phyloP scores from a whole-genome alignment of 23 tunicate genomes.

The Trididemnum miniatum region DNA sequence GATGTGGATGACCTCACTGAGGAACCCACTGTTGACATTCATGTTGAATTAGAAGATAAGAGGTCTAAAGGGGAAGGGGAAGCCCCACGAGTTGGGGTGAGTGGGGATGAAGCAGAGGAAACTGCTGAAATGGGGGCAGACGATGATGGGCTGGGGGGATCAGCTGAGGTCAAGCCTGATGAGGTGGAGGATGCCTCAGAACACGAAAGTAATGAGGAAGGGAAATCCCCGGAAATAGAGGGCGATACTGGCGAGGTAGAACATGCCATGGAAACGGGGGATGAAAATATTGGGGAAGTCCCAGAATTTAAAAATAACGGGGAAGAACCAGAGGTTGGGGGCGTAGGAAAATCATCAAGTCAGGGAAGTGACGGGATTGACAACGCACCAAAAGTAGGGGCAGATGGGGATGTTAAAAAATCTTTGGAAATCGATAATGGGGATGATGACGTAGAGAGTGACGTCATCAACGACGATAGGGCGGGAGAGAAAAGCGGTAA shows the following conservation, averaged over 20 bases:
- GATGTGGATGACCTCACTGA: slow-evolving; percentile 63
- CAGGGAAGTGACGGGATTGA: not conserved
- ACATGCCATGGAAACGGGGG: too few species aligned
- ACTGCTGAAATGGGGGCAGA: not conserved
- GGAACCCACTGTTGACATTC: slow-evolving; percentile 77
- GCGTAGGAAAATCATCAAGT: not conserved
- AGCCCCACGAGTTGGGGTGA: slow-evolving; percentile 6
- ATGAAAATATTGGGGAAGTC: not conserved
- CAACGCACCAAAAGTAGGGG: not conserved
- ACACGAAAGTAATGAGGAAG: slow-evolving; percentile 4
- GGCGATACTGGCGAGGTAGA: not conserved
- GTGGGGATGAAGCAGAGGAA: slow-evolving; percentile 6
- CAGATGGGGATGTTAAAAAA: not conserved
- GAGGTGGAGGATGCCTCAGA: slow-evolving; percentile 3
- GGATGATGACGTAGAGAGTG: not conserved
- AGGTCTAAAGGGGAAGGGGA: slow-evolving; percentile 6
- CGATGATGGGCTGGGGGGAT: not conserved
- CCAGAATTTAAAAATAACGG: not conserved
- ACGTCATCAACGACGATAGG: not conserved
- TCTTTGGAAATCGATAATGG: not conserved
- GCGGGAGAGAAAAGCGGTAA: not conserved
- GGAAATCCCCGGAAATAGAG: not conserved
- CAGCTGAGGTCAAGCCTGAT: slow-evolving; percentile 1
- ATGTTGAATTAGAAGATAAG: slow-evolving; percentile 65
- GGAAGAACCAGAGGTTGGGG: not conserved